Evolutionary conservation across 1,140 invertebrate species (phyloP).

Genomic region (Eubasilissa regina): DNA sequence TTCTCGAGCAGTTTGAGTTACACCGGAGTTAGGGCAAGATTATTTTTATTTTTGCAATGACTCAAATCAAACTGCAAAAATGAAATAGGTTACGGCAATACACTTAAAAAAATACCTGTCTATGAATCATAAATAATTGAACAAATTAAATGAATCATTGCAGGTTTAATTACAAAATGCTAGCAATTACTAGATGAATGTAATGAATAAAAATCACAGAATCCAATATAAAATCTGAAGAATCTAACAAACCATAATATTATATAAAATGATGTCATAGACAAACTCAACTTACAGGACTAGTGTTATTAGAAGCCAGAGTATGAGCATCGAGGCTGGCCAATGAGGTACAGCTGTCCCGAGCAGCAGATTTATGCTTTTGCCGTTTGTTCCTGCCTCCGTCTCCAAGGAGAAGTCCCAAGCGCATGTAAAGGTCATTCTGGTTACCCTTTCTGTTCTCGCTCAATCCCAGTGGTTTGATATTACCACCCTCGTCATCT

Average conservation of each 20-base stretch:
- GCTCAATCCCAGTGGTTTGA: conserved; percentile 74
- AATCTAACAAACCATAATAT: no score
- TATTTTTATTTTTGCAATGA: no score
- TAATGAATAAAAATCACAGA: not conserved
- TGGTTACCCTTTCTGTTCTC: conserved; percentile 75
- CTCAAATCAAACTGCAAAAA: no score
- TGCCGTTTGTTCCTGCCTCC: conserved; percentile 67
- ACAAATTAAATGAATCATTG: no score
- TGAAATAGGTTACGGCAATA: no score
- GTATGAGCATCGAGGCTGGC: conserved; percentile 83
- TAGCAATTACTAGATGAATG: not conserved
- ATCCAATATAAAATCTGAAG: not conserved
- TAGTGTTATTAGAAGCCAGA: conserved; percentile 84
- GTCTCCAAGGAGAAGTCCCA: conserved; percentile 87
- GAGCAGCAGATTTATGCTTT: conserved; percentile 64
- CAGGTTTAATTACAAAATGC: no score
- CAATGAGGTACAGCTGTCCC: conserved; percentile 75
- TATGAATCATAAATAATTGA: no score
- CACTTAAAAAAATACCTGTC: no score
- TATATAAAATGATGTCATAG: not conserved
- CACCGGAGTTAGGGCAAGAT: no score
- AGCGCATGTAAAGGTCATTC: conserved; percentile 88
- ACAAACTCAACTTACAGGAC: conserved; percentile 76
- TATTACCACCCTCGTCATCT: conserved; percentile 82
- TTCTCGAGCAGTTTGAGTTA: no score